These are phyloP conservation scores for Vulpes lagopus DNA, from an alignment of 2,113 vertebrate genomes.

Conservation along the genomic window DNA sequence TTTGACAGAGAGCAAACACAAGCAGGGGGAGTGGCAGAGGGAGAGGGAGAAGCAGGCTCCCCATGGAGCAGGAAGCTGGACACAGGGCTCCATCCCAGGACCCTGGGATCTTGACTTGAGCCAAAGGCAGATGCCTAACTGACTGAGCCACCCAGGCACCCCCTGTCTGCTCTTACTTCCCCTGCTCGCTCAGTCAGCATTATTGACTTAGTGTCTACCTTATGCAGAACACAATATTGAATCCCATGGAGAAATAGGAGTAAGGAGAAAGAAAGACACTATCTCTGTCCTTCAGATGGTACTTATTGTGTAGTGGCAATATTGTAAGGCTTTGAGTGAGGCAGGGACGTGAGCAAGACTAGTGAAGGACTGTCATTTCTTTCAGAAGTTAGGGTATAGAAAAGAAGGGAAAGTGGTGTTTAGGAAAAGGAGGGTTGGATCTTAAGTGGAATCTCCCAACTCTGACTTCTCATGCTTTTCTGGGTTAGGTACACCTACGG, in stretches of 20 bases:
- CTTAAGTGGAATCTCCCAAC: background rate
- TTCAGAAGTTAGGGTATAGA: background rate
- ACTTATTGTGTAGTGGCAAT: background rate
- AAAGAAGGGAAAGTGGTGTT: background rate
- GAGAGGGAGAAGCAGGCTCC: background rate
- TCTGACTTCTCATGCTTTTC: background rate
- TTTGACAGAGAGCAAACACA: background rate
- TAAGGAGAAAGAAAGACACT: background rate
- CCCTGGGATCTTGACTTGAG: background rate
- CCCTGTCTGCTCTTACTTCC: background rate
- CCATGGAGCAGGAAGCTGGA: background rate
- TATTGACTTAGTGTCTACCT: background rate
- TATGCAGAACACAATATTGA: background rate
- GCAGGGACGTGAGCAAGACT: background rate
- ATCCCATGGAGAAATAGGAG: background rate
- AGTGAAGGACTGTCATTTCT: background rate
- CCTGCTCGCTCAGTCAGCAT: background rate
- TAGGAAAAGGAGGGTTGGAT: background rate
- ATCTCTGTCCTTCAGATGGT: background rate
- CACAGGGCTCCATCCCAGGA: background rate
- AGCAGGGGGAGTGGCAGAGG: background rate
- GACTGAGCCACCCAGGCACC: background rate
- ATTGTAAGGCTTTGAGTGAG: background rate
- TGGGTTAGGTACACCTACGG: constrained; percentile 77
- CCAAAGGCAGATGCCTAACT: background rate